phyloP scores from a whole-genome alignment of 2,113 vertebrate species.

The Planiliza haematocheilus region DNA sequence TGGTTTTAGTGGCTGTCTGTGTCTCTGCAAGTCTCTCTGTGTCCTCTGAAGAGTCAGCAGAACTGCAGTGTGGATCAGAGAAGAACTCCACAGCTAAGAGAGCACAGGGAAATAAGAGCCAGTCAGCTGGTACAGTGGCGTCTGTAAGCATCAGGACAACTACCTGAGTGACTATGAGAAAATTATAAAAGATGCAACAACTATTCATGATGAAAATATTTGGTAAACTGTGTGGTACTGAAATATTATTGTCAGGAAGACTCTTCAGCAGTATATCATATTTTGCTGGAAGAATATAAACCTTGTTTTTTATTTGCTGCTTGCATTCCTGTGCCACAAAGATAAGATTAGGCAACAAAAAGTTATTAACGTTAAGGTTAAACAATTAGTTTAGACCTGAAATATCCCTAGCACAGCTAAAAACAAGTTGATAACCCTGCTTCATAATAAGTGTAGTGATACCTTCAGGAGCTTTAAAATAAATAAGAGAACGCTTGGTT shows the following conservation, averaged over 20 bases:
- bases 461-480: slow-evolving; percentile 13
- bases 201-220: too few relatives aligned
- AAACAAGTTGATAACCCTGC: neutral
- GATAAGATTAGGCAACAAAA: too few relatives aligned
- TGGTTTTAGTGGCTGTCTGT: neutral
- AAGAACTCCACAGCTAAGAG: slow-evolving; percentile 29
- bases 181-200: neutral
- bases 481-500: neutral
- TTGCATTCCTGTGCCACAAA: neutral
- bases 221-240: too few relatives aligned
- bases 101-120: too few relatives aligned
- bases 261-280: too few relatives aligned
- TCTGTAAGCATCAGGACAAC: slow-evolving; percentile 5
- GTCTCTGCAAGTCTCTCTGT: slow-evolving; percentile 21
- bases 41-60: slow-evolving; percentile 32
- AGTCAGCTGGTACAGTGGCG: too few relatives aligned
- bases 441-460: slow-evolving; percentile 7
- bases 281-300: too few relatives aligned
- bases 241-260: too few relatives aligned
- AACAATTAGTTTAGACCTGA: neutral
- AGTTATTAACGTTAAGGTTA: too few relatives aligned
- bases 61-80: slow-evolving; percentile 43
- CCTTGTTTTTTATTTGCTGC: too few relatives aligned
- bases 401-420: slow-evolving; percentile 1
- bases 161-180: neutral